These are phyloP conservation scores for Merops nubicus DNA, from an alignment of 2,113 vertebrate genomes.

Conservation along the genomic window DNA sequence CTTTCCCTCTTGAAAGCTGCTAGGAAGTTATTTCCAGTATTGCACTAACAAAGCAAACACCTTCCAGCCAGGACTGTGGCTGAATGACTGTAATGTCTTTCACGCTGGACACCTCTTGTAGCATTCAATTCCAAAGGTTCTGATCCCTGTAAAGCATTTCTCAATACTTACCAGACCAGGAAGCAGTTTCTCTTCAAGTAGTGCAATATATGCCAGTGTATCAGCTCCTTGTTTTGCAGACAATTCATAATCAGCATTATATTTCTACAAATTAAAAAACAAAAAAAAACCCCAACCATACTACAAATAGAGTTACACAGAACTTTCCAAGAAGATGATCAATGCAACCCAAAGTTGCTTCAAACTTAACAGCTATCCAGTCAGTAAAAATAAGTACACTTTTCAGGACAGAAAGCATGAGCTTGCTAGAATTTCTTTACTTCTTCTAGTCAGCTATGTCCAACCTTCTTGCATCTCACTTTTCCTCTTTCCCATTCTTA, in stretches of 20 bases:
- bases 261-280: constrained; percentile 76
- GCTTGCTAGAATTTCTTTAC: not conserved
- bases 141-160: not conserved
- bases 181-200: constrained; percentile 93
- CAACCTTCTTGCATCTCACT: not conserved
- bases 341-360: not conserved
- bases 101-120: not conserved
- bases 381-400: not conserved
- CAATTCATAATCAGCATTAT: constrained; percentile 93
- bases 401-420: not conserved
- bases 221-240: constrained; percentile 94
- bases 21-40: not conserved
- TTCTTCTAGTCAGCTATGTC: not conserved
- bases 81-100: not conserved
- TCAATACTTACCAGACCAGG: constrained; percentile 86
- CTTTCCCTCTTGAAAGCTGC: not conserved
- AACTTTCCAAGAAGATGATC: not conserved
- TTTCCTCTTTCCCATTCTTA: not conserved
- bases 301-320: not conserved
- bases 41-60: not conserved
- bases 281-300: not conserved
- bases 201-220: constrained; percentile 93
- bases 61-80: not conserved
- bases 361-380: not conserved
- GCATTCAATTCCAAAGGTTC: not conserved